Base-by-base conservation (phyloP, 2,888 invertebrate species). In the Hoplodrina ambigua region DNA sequence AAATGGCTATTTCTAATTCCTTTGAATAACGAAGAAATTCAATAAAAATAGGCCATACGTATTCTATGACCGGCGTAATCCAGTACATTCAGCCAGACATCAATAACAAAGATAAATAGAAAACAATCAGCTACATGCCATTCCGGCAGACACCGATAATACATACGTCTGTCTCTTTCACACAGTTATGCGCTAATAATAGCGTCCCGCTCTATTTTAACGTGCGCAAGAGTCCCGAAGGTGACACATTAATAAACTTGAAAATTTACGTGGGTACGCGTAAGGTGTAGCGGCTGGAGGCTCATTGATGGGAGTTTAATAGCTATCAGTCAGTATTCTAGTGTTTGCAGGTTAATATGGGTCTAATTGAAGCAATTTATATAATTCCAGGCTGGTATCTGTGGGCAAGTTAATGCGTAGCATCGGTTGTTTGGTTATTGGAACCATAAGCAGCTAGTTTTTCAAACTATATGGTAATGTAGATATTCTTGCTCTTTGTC, bases 221-320 rank as follows among this genome's bases (percentile, higher is more conserved):
- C 72, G 86, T 81, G 83, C 81, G 81, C 82, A 81, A 80, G 79
- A 74, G 83, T 80, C 69, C 54, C 85, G 90, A 91, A 90, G 91
- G 91, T 91, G 92, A 92, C 91, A 91, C 88, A 83, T 81, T 86
- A 87, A 87, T 88, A 89, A 85, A 89, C 84, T 80, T 78, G 85
- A 77, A 80, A 75, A 83, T 82, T 75, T 78, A 81, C 82, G 84
- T 84, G 81, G 83, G 85, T 80, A 78, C 50, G 60, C 61, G 63
- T 72, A 76, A 76, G 70, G 75, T 75, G 72, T 70, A 69, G 56
- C 57, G 62, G 30, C 59, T 67, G 57, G 75, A 60, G 65, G 50
- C 63, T 78, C 73, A 83, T 83, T 81, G 80, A 83, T 79, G 69
- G 52, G 25, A 71, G 37, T 67, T 72, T 72, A 63, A 76, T 66